These are phyloP conservation scores for Oreocharis arfaki DNA, from an alignment of 2,113 vertebrate genomes.

Conservation along the genomic window DNA sequence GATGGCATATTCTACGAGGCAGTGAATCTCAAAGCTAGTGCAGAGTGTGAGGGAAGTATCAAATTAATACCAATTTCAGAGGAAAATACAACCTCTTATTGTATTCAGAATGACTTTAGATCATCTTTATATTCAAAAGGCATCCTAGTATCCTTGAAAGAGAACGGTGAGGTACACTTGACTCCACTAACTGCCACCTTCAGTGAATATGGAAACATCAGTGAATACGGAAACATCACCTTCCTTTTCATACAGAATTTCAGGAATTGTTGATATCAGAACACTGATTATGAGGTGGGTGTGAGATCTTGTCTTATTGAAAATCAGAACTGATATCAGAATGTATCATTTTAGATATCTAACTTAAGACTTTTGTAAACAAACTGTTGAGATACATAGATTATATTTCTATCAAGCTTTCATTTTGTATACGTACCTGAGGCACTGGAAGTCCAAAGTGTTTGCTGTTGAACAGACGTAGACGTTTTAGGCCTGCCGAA, in stretches of 20 bases:
- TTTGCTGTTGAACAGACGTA: neutral
- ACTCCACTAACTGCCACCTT: neutral
- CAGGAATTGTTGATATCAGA: neutral
- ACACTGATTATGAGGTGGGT: neutral
- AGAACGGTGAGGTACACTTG: neutral
- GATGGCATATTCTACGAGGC: neutral
- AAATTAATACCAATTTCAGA: constrained; percentile 4
- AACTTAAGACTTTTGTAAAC: neutral
- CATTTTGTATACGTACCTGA: neutral
- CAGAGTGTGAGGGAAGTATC: neutral
- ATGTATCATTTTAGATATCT: neutral
- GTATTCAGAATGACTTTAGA: neutral
- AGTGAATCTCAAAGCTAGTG: neutral
- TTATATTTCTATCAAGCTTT: neutral
- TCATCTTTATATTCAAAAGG: neutral
- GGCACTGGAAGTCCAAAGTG: neutral
- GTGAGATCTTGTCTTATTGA: neutral
- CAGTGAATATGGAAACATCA: neutral
- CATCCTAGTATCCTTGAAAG: neutral
- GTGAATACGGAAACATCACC: neutral
- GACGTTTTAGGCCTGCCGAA: neutral
- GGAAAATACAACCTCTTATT: neutral
- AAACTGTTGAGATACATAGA: neutral
- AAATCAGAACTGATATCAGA: neutral
- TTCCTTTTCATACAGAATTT: neutral